A percentile compares a stretch with the other conserved stretches of the same genome.
Conservation (phyloP, 1,140 invertebrate genomes). For the Prorops nasuta region DNA sequence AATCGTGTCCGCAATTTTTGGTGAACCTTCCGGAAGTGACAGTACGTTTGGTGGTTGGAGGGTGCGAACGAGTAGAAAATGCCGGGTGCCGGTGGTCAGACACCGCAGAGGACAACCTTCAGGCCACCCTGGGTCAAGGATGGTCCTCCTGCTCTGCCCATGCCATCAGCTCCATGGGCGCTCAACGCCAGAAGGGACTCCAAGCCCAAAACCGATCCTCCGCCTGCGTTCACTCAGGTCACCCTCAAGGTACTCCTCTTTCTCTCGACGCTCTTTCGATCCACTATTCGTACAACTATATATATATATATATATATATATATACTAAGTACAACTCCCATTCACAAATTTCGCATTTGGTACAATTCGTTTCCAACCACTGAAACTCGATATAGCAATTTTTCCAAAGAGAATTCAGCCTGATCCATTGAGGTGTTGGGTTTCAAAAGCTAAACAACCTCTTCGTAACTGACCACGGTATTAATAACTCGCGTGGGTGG, state of each 20-base stretch:
- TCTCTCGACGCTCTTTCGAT: too few relatives aligned
- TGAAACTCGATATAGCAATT: not conserved
- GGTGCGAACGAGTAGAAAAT: slow-evolving; percentile 32
- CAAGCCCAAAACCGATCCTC: slow-evolving; percentile 43
- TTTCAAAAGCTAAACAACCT: slow-evolving; percentile 31
- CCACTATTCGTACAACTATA: too few relatives aligned
- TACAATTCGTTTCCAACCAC: not conserved
- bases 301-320: too few relatives aligned
- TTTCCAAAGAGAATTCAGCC: too few relatives aligned
- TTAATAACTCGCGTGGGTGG: slow-evolving; percentile 29
- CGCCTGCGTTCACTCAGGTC: slow-evolving; percentile 50
- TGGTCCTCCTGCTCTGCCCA: slow-evolving; percentile 59
- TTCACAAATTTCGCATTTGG: too few relatives aligned
- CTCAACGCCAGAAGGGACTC: slow-evolving; percentile 55
- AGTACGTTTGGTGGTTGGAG: too few relatives aligned
- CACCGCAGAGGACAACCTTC: slow-evolving; percentile 64
- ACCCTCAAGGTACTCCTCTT: slow-evolving; percentile 39
- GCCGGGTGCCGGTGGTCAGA: slow-evolving; percentile 51
- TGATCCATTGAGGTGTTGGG: slow-evolving; percentile 32
- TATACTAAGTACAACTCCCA: too few relatives aligned
- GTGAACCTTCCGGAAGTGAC: too few relatives aligned
- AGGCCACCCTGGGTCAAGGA: slow-evolving; percentile 82
- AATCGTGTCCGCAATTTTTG: too few relatives aligned
- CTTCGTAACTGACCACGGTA: slow-evolving; percentile 13
- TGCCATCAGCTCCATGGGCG: slow-evolving; percentile 65